Conservation (phyloP, 2,113 vertebrate species). For the Eclectus roratus region DNA sequence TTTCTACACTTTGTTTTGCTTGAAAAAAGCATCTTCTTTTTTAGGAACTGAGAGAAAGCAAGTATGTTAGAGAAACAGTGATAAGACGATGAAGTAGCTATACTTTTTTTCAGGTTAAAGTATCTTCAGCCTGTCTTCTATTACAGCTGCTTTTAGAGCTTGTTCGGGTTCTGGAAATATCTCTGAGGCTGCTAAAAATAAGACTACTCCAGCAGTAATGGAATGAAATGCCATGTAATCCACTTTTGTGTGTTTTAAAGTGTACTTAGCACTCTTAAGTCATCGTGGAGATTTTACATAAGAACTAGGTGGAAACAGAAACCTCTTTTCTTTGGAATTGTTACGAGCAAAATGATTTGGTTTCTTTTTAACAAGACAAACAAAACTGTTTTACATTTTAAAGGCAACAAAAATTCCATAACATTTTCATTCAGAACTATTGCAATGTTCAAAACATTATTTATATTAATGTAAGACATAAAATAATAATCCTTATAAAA, state of each 20-base stretch:
- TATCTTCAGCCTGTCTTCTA: neutral
- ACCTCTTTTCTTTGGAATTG: neutral
- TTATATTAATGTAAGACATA: neutral
- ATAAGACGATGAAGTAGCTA: neutral
- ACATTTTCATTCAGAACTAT: neutral
- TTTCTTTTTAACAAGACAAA: neutral
- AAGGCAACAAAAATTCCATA: accelerated
- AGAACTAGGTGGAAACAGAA: neutral
- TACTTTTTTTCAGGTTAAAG: neutral
- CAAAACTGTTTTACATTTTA: neutral
- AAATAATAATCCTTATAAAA: neutral
- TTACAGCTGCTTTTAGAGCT: neutral
- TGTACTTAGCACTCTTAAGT: neutral
- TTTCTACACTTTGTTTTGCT: neutral
- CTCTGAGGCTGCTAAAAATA: slow-evolving; percentile 28
- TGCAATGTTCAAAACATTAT: neutral
- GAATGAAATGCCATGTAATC: neutral
- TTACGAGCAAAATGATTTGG: neutral
- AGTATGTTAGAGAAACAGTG: neutral
- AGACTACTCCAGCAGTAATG: neutral
- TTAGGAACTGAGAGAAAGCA: neutral
- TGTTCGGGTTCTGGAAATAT: neutral
- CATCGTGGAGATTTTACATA: neutral
- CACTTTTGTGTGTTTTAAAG: neutral
- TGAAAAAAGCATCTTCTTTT: neutral